Evolutionary conservation across 1,140 invertebrate genomes (phyloP).

Genomic region (Xylocopa sonorina): DNA sequence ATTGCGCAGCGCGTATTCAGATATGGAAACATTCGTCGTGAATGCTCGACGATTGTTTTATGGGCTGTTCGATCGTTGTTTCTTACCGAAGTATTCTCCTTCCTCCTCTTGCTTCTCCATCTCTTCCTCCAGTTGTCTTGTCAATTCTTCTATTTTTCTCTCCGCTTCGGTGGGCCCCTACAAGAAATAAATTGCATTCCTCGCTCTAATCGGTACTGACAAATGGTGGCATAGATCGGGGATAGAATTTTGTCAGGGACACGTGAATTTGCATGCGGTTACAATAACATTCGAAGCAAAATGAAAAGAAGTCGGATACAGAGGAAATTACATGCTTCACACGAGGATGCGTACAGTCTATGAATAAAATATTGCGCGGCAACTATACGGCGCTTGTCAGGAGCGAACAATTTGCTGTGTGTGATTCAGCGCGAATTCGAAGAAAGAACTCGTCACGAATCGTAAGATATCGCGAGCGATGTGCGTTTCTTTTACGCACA

Average conservation of each 20-base stretch:
- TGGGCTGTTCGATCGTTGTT: not conserved
- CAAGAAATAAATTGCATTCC: slow-evolving; percentile 57
- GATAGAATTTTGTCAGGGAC: slow-evolving; percentile 16
- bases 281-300: not conserved
- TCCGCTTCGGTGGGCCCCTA: slow-evolving; percentile 94
- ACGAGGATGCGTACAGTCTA: not conserved
- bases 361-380: slow-evolving; percentile 52
- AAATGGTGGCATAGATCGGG: slow-evolving; percentile 14
- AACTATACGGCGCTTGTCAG: slow-evolving; percentile 33
- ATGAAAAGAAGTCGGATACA: not conserved
- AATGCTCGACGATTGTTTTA: slow-evolving; percentile 6
- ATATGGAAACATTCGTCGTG: not conserved
- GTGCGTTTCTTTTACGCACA: not conserved
- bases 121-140: slow-evolving; percentile 94
- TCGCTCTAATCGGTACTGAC: slow-evolving; percentile 27
- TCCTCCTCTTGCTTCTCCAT: slow-evolving; percentile 97
- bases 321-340: slow-evolving; percentile 18
- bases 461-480: slow-evolving; percentile 8
- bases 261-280: slow-evolving; percentile 9
- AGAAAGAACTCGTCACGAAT: slow-evolving; percentile 50
- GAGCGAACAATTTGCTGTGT: slow-evolving; percentile 43
- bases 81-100: slow-evolving; percentile 97
- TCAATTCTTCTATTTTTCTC: slow-evolving; percentile 94
- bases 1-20: not conserved
- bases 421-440: slow-evolving; percentile 55